Evolutionary conservation across 2,797 vertebrate species (phyloP).

Genomic region (Craterocephalus amniculus): DNA sequence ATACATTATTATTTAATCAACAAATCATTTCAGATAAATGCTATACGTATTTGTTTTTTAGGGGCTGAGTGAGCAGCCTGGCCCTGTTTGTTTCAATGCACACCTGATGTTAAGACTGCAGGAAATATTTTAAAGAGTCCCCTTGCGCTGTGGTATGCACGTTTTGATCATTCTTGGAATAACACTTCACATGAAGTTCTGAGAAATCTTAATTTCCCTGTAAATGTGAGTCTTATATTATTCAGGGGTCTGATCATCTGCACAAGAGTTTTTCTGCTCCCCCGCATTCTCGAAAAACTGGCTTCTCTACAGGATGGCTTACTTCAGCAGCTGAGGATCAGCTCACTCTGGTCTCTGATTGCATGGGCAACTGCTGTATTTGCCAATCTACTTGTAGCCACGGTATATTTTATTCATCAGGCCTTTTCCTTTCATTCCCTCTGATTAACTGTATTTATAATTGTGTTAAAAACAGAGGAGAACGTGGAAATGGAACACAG

Average conservation of each 20-base stretch:
- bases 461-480: background rate
- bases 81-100: background rate
- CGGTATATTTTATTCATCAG: constrained; percentile 17
- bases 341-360: constrained; percentile 20
- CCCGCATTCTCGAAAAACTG: constrained; percentile 7
- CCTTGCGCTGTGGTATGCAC: background rate
- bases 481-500: background rate
- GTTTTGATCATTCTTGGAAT: constrained; percentile 17
- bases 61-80: background rate
- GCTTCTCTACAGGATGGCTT: constrained; percentile 20
- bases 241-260: constrained; percentile 32
- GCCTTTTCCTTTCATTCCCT: background rate
- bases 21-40: background rate
- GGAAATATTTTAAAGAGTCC: too few relatives aligned
- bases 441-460: constrained; percentile 3
- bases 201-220: constrained; percentile 3
- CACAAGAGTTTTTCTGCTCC: constrained; percentile 9
- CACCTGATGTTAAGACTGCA: background rate
- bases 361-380: constrained; percentile 7
- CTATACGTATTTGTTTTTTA: background rate
- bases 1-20: background rate
- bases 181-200: background rate
- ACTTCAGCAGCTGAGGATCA: constrained; percentile 13
- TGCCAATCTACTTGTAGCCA: constrained; percentile 5
- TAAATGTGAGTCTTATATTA: constrained; percentile 11